Percentiles rank a stretch among this genome's conserved stretches.
These are phyloP conservation scores for Mizuhopecten yessoensis DNA, from an alignment of 1,140 invertebrate genomes.

Conservation along the genomic window DNA sequence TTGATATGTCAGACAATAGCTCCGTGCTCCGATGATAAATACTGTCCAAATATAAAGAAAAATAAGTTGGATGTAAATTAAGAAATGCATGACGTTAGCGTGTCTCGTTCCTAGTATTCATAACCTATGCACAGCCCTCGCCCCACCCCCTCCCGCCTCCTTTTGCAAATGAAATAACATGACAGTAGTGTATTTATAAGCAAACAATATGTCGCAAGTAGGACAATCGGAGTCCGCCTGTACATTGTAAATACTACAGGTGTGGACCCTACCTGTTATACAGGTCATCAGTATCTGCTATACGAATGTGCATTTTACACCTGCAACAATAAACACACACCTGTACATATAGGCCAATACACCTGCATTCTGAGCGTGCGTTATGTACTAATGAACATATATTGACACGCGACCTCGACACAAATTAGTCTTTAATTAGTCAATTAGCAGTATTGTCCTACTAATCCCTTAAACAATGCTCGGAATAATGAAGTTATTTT, in stretches of 20 bases:
- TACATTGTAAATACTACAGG: background rate
- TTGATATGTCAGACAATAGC: too few relatives aligned
- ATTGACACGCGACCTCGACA: conserved; percentile 19
- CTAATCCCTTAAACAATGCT: background rate
- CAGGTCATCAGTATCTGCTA: background rate
- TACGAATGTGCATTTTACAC: background rate
- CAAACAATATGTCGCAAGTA: too few relatives aligned
- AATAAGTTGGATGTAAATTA: too few relatives aligned
- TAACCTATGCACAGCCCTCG: too few relatives aligned
- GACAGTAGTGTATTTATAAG: too few relatives aligned
- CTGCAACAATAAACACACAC: background rate
- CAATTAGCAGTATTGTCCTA: background rate
- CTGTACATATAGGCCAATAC: background rate
- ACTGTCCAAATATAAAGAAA: too few relatives aligned
- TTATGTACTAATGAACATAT: background rate
- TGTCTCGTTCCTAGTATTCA: too few relatives aligned
- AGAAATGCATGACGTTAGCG: too few relatives aligned
- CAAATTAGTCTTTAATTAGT: conserved; percentile 4
- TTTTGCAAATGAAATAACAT: too few relatives aligned
- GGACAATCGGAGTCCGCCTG: background rate
- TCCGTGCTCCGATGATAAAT: too few relatives aligned
- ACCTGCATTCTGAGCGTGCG: conserved; percentile 20
- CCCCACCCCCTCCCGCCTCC: too few relatives aligned
- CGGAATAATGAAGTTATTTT: background rate
- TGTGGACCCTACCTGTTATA: background rate